Conservation (phyloP, 2,113 vertebrate species). For the Lates calcarifer region DNA sequence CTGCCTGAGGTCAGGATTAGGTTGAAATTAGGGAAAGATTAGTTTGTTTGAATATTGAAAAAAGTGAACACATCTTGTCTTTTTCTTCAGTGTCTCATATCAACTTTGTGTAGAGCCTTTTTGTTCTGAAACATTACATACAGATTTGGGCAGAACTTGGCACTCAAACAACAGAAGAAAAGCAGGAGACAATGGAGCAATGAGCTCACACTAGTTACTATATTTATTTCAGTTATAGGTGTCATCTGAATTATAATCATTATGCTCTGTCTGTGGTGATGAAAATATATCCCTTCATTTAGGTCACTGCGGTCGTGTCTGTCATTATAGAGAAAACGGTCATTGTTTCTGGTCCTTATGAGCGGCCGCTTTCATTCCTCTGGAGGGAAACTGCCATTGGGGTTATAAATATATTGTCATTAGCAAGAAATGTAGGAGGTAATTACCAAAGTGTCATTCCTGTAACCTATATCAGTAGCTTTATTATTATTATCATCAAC, state of each 20-base stretch:
- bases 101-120: background rate
- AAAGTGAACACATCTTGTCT: background rate
- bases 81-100: background rate
- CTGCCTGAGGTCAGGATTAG: too few species aligned
- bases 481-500: slow-evolving; percentile 23
- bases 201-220: slow-evolving; percentile 26
- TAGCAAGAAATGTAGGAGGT: slow-evolving; percentile 24
- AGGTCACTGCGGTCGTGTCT: slow-evolving; percentile 10
- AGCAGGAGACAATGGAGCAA: slow-evolving; percentile 9
- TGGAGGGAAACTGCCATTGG: slow-evolving; percentile 22
- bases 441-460: slow-evolving; percentile 57
- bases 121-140: slow-evolving; percentile 15
- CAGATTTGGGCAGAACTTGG: background rate
- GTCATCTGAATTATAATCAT: slow-evolving; percentile 57
- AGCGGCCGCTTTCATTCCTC: background rate
- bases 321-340: slow-evolving; percentile 18
- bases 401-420: slow-evolving; percentile 44
- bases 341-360: slow-evolving; percentile 30
- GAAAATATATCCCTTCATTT: slow-evolving; percentile 46
- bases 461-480: slow-evolving; percentile 50
- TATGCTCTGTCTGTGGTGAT: slow-evolving; percentile 27
- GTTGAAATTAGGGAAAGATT: background rate
- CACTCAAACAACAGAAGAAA: background rate
- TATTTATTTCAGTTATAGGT: slow-evolving; percentile 42
- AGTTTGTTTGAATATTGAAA: background rate